Evolutionary conservation across 2,888 invertebrate genomes (phyloP).

Genomic region (Drosophila stalkeri): DNA sequence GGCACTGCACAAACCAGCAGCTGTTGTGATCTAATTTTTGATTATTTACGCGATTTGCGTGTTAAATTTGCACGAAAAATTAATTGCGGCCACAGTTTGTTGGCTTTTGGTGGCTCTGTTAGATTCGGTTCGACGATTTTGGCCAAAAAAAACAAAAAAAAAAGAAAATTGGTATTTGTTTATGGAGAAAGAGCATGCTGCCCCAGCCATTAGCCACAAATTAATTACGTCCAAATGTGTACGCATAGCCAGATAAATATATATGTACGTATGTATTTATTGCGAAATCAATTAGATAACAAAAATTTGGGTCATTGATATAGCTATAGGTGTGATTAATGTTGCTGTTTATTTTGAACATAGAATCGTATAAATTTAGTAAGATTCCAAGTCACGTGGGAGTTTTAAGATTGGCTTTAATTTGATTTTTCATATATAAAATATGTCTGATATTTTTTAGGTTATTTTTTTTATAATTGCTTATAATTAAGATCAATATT

Average conservation of each 20-base stretch:
- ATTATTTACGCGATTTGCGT: slow-evolving; percentile 73
- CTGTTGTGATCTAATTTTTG: slow-evolving; percentile 71
- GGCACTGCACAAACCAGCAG: slow-evolving; percentile 25
- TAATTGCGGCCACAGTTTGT: slow-evolving; percentile 66
- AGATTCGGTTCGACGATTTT: slow-evolving; percentile 31
- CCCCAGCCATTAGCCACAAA: slow-evolving; percentile 11
- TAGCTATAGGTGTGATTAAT: too few species aligned
- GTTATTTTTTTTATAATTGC: too few species aligned
- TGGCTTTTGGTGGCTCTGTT: slow-evolving; percentile 46
- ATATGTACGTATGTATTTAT: slow-evolving; percentile 6
- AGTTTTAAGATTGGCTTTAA: too few species aligned
- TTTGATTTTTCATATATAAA: too few species aligned
- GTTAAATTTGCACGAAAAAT: slow-evolving; percentile 65
- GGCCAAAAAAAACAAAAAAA: neutral
- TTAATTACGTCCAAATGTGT: slow-evolving; percentile 42
- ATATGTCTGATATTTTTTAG: too few species aligned
- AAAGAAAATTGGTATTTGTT: too few species aligned
- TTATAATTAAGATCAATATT: too few species aligned
- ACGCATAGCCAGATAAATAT: neutral
- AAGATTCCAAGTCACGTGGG: too few species aligned
- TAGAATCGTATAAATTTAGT: too few species aligned
- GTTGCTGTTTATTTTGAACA: too few species aligned
- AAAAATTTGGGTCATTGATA: neutral
- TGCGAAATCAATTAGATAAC: slow-evolving; percentile 39
- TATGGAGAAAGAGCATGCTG: too few species aligned